Evolutionary conservation across 2,113 vertebrate genomes (phyloP).

Genomic region (Nanorana parkeri): DNA sequence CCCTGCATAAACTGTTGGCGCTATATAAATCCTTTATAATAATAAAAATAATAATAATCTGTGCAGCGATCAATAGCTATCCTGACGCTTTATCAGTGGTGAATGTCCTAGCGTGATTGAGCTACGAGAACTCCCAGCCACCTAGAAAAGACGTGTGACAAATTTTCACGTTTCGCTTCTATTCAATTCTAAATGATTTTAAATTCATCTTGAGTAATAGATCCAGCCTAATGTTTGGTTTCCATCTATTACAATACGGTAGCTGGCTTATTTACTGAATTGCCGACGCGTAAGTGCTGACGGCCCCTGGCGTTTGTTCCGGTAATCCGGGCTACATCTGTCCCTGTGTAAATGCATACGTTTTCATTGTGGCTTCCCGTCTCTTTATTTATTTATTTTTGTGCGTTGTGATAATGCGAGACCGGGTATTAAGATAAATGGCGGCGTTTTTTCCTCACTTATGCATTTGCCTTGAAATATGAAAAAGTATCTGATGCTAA

Average conservation of each 20-base stretch:
- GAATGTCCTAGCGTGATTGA: no score
- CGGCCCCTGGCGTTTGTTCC: neutral
- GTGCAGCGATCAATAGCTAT: no score
- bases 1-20: no score
- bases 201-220: neutral
- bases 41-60: no score
- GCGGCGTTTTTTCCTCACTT: neutral
- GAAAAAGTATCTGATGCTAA: conserved; percentile 55
- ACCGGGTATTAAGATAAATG: conserved; percentile 45
- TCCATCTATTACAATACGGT: conserved; percentile 30
- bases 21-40: no score
- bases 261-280: conserved; percentile 21
- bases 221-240: conserved; percentile 4
- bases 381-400: conserved; percentile 25
- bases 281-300: conserved; percentile 13
- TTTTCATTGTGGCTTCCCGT: neutral
- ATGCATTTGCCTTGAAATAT: conserved; percentile 47
- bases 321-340: neutral
- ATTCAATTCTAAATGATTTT: neutral
- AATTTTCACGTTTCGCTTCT: no score
- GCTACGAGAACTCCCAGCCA: no score
- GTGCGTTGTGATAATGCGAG: conserved; percentile 19
- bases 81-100: no score
- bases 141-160: no score
- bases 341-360: neutral